Evolutionary conservation across 2,113 vertebrate species (phyloP).

Genomic region (Ciconia stormi): DNA sequence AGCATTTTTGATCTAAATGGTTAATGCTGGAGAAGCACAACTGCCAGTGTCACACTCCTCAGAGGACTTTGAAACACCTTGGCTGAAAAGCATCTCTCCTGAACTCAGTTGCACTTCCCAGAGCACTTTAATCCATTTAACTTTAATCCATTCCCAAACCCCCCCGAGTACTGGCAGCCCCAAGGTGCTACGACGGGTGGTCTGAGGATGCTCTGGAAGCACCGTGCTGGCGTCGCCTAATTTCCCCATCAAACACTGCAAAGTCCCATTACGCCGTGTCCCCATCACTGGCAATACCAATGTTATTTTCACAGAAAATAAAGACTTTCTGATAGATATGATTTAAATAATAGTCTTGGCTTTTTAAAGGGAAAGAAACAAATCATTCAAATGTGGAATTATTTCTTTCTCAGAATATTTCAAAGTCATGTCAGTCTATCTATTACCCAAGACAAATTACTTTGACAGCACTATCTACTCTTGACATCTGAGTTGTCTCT

Average conservation of each 20-base stretch:
- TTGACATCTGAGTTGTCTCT: slow-evolving; percentile 71
- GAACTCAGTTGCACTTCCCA: neutral
- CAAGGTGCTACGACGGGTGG: accelerated
- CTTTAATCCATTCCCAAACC: neutral
- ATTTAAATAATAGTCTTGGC: neutral
- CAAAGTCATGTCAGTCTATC: slow-evolving; percentile 67
- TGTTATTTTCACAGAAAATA: slow-evolving; percentile 32
- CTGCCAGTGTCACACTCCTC: neutral
- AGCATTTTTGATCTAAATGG: neutral
- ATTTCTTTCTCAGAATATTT: slow-evolving; percentile 61
- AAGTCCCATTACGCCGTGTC: neutral
- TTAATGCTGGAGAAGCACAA: neutral
- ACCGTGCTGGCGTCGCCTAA: accelerated
- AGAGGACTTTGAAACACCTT: accelerated
- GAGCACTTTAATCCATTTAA: neutral
- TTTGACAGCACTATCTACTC: slow-evolving; percentile 71
- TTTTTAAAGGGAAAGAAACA: slow-evolving; percentile 47
- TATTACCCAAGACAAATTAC: slow-evolving; percentile 70
- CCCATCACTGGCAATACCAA: neutral
- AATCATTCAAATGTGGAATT: slow-evolving; percentile 35
- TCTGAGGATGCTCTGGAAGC: neutral
- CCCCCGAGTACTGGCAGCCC: neutral
- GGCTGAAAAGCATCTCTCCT: neutral
- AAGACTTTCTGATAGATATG: neutral
- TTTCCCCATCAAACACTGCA: neutral